Percentiles rank a stretch among this genome's conserved stretches.
These are phyloP conservation scores for Heliconius ismenius DNA, from an alignment of 2,888 invertebrate genomes.

Conservation along the genomic window DNA sequence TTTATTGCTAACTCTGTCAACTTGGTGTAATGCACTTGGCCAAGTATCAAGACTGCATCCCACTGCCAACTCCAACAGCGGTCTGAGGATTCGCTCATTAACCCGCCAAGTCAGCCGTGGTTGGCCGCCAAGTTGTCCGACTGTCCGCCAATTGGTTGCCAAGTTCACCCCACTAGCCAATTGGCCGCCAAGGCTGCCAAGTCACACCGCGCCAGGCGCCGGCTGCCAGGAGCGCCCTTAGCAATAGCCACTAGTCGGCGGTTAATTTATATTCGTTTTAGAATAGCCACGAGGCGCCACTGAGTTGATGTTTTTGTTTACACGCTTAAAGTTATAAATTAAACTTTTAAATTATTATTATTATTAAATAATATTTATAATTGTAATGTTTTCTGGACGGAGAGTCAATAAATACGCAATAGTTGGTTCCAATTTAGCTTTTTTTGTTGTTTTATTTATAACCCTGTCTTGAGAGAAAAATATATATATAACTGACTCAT, in stretches of 20 bases:
- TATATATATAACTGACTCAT: too few relatives aligned
- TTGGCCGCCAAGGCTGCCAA: conserved; percentile 50
- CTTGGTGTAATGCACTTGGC: conserved; percentile 43
- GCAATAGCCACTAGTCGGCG: conserved; percentile 82
- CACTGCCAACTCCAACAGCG: conserved; percentile 42
- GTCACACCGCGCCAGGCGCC: conserved; percentile 51
- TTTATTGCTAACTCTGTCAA: conserved; percentile 32
- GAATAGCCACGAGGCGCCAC: conserved; percentile 77
- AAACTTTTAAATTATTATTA: conserved; percentile 62
- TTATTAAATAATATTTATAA: conserved; percentile 71
- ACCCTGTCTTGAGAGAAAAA: background rate
- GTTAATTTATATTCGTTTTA: conserved; percentile 80
- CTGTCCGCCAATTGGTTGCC: conserved; percentile 42
- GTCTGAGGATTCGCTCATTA: conserved; percentile 23
- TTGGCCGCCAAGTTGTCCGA: conserved; percentile 48
- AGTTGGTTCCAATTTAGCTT: conserved; percentile 79
- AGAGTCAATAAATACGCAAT: conserved; percentile 83
- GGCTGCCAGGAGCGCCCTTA: conserved; percentile 62
- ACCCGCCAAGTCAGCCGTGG: conserved; percentile 40
- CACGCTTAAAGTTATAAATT: conserved; percentile 76
- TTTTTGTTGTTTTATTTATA: conserved; percentile 58
- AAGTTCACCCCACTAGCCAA: conserved; percentile 40
- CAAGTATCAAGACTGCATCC: conserved; percentile 40
- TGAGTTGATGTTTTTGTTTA: conserved; percentile 67
- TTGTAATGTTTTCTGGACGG: conserved; percentile 77